These are phyloP conservation scores for Sander vitreus DNA, from an alignment of 2,113 vertebrate species.

Conservation along the genomic window DNA sequence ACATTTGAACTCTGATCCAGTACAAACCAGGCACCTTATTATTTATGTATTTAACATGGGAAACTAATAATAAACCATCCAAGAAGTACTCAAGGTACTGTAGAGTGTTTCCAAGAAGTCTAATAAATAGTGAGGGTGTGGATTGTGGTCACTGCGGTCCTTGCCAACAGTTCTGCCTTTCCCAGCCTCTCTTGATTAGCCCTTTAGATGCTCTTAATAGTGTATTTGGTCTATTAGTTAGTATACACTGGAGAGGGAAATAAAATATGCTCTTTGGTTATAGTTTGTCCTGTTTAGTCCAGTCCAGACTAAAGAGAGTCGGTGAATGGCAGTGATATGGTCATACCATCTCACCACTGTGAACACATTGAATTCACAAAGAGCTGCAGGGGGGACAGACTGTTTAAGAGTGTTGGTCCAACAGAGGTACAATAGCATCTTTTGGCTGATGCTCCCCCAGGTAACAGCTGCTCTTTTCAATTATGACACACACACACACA, in stretches of 20 bases:
- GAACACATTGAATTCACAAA: conserved; percentile 61
- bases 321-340: conserved; percentile 51
- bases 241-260: not conserved
- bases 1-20: conserved; percentile 1
- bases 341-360: conserved; percentile 59
- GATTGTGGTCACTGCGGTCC: not conserved
- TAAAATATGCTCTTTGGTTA: not conserved
- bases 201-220: not conserved
- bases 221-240: not conserved
- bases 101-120: conserved; percentile 18
- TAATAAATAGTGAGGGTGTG: not conserved
- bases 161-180: not conserved
- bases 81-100: not conserved
- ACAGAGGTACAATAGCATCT: not conserved
- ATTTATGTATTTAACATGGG: not conserved
- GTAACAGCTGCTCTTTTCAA: conserved; percentile 16
- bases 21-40: conserved; percentile 2
- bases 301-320: not conserved
- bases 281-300: conserved; percentile 1
- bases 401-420: conserved; percentile 37
- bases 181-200: not conserved
- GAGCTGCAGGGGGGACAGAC: conserved; percentile 11
- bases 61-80: conserved; percentile 11
- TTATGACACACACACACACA: not conserved
- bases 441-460: conserved; percentile 8